These are phyloP conservation scores for Cactoblastis cactorum DNA, from an alignment of 2,888 invertebrate genomes.

Conservation along the genomic window DNA sequence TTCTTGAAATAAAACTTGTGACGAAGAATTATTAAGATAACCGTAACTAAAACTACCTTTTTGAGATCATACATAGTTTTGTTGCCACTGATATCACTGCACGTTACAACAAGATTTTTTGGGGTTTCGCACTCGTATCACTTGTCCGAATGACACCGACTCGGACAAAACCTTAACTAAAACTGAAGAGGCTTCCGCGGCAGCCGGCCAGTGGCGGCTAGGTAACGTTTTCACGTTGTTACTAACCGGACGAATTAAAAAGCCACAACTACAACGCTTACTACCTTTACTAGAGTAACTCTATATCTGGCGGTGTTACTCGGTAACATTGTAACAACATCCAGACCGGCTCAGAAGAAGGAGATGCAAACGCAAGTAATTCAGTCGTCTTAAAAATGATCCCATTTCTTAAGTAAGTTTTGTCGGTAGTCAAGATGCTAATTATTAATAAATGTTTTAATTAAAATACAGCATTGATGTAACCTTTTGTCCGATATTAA, in stretches of 20 bases:
- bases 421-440: not conserved
- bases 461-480: no score
- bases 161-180: constrained; percentile 48
- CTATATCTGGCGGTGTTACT: constrained; percentile 1
- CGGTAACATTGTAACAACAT: constrained; percentile 50
- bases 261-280: constrained; percentile 24
- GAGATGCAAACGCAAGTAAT: constrained; percentile 58
- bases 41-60: constrained; percentile 37
- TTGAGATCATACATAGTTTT: constrained; percentile 50
- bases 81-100: constrained; percentile 53
- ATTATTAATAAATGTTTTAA: no score
- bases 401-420: not conserved
- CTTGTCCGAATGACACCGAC: constrained; percentile 29
- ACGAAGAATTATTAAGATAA: constrained; percentile 15
- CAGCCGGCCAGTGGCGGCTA: constrained; percentile 43
- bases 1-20: constrained; percentile 26
- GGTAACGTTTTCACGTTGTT: constrained; percentile 64
- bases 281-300: not conserved
- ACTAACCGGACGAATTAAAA: constrained; percentile 40
- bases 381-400: constrained; percentile 19
- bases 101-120: constrained; percentile 32
- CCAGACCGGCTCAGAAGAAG: constrained; percentile 46
- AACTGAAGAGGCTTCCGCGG: constrained; percentile 46
- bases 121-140: constrained; percentile 21
- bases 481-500: no score